A percentile compares a stretch with the other conserved stretches of the same genome.
These are phyloP conservation scores for Bradypus variegatus DNA, from an alignment of 2,797 vertebrate species.

Conservation along the genomic window DNA sequence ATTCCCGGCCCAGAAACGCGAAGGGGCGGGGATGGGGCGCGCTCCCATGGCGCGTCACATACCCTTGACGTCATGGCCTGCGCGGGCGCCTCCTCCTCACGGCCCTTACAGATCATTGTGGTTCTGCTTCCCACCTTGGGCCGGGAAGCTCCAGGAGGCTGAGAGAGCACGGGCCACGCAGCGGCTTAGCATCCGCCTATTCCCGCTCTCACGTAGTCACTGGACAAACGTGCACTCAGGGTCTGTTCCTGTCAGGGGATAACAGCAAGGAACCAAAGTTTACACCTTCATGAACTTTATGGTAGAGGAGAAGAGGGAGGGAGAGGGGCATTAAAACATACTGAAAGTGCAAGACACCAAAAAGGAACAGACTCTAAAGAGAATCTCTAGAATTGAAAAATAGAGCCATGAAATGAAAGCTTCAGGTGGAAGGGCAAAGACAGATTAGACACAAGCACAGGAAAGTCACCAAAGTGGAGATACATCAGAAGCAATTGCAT, in stretches of 20 bases:
- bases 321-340: background rate
- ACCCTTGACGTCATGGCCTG: slow-evolving; percentile 51
- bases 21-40: background rate
- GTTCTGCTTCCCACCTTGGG: background rate
- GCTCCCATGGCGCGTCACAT: slow-evolving; percentile 33
- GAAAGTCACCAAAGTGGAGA: background rate
- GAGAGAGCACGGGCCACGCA: background rate
- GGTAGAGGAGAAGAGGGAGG: background rate
- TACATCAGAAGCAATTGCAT: background rate
- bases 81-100: too few species aligned
- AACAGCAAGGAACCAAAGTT: background rate
- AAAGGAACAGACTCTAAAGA: background rate
- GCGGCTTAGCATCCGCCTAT: background rate
- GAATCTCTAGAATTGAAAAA: background rate
- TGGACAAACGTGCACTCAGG: background rate
- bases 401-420: background rate
- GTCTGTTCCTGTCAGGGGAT: background rate
- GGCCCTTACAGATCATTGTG: fast-evolving
- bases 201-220: background rate
- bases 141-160: background rate
- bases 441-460: background rate
- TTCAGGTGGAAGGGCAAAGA: background rate
- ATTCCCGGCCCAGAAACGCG: background rate
- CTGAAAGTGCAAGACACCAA: background rate
- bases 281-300: background rate